Evolutionary conservation across 1,140 invertebrate species (phyloP), one percentile per base, ranked within the genome.

Genomic region (Centruroides vittatus): DNA sequence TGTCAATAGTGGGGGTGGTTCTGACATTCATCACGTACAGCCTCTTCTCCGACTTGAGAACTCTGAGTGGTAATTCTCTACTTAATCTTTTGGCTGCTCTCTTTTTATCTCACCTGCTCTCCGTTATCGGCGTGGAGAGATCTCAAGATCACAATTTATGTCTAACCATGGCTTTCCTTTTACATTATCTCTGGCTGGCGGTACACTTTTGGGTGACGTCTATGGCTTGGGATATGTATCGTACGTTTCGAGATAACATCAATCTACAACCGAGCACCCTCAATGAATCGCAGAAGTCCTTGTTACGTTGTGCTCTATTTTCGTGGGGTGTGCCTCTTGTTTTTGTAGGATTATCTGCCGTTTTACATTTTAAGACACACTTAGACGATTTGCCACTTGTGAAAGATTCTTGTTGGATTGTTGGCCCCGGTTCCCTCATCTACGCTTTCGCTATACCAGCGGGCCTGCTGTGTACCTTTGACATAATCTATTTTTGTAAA

Each of bases 21-120:
- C 83, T 84, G 68, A 81, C 82, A 58, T 84, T 84, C 72, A 84
- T 84, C 67, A 84, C 82, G 3, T 84, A 83, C 74, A 84, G 82
- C 66, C 73, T 84, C 57, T 84, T 84, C 70, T 84, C 82, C 13
- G 82, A 84, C 68, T 71, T 83, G 58, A 74, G 82, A 55, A 83
- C 78, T 65, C 71, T 83, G 60, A 80, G 80, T 34, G 82, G 82
- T 50, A 83, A 82, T 41, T 80, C 81, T 5, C 70, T 84, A 62
- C 81, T 84, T 80, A 84, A 84, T 73, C 75, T 84, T 56, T 70
- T 84, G 67, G 81, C 82, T 54, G 79, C 81, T 11, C 76, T 84
- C 12, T 84, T 84, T 70, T 81, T 84, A 77, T 77, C 80, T 13
- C 82, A 84, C 70, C 74, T 84, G 35, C 74, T 83, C n/a, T 83